phyloP scores from a whole-genome alignment of 2,797 vertebrate species.

The Enteromius viviparus region DNA sequence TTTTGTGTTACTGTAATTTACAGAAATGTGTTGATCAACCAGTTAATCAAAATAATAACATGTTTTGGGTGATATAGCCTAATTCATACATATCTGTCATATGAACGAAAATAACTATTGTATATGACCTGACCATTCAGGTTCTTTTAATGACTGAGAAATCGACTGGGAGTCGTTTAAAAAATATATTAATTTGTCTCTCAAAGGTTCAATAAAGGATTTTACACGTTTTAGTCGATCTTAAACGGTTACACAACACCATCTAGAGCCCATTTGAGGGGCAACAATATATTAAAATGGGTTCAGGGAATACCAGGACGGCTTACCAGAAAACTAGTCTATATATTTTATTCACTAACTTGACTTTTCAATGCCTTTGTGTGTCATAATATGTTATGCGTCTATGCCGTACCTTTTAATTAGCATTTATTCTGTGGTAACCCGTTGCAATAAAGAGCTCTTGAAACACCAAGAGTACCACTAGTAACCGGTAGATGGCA shows the following conservation, averaged over 20 bases:
- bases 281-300: background rate
- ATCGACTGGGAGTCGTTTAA: background rate
- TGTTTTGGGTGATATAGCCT: too few relatives aligned
- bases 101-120: background rate
- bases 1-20: background rate
- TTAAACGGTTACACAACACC: background rate
- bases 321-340: background rate
- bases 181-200: background rate
- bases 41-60: background rate
- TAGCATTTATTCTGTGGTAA: background rate
- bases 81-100: background rate
- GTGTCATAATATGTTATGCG: background rate
- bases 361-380: background rate
- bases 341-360: background rate
- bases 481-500: conserved; percentile 6
- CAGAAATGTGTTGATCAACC: background rate
- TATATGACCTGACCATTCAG: background rate
- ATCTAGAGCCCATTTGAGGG: conserved; percentile 8
- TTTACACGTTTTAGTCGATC: background rate
- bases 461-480: background rate
- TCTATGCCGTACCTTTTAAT: background rate
- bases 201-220: background rate
- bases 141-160: background rate
- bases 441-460: background rate
- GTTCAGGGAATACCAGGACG: too few relatives aligned